phyloP scores from a whole-genome alignment of 2,113 vertebrate species.

The Toxostoma redivivum region DNA sequence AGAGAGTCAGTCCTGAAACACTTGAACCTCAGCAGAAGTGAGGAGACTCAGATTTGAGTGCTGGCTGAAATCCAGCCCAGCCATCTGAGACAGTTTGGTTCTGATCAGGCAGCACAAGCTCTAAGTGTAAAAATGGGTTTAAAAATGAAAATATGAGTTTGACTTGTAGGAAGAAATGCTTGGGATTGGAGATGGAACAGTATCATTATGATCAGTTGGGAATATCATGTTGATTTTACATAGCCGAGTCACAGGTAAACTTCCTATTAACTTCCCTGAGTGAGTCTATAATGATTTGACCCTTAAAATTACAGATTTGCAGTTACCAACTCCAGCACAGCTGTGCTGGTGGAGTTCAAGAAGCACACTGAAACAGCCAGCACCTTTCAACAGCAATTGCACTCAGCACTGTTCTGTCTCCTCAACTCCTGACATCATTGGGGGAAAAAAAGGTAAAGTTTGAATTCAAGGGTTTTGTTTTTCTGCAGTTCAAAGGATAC shows the following conservation, averaged over 20 bases:
- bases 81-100: neutral
- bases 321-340: neutral
- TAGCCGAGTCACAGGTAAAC: neutral
- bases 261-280: neutral
- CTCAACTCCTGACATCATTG: neutral
- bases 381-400: neutral
- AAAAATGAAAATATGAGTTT: neutral
- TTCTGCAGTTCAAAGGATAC: slow-evolving; percentile 6
- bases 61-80: neutral
- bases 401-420: neutral
- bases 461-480: neutral
- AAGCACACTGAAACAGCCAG: neutral
- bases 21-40: neutral
- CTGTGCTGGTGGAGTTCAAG: neutral
- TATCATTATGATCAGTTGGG: neutral
- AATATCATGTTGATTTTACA: slow-evolving; percentile 16
- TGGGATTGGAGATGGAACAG: neutral
- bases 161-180: neutral
- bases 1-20: neutral
- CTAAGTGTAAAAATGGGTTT: neutral
- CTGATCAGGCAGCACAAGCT: neutral
- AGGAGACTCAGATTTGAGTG: neutral
- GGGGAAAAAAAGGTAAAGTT: neutral
- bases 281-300: neutral
- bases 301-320: slow-evolving; percentile 13